Evolutionary conservation across 1,140 invertebrate genomes (phyloP).

Genomic region (Trissolcus basalis): DNA sequence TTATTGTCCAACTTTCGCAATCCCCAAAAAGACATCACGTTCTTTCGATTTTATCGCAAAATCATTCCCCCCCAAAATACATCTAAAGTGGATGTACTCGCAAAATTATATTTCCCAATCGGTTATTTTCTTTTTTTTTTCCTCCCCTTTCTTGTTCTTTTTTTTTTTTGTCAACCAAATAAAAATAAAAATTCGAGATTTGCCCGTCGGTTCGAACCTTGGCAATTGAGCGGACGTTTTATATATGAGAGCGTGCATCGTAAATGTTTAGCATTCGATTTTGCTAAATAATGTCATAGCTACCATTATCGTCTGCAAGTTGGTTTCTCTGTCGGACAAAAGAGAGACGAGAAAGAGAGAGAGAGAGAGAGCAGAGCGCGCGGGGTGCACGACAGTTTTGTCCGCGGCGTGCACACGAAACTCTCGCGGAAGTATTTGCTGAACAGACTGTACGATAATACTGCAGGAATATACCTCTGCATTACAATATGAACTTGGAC

Average conservation of each 20-base stretch:
- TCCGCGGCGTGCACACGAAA: slow-evolving; percentile 23
- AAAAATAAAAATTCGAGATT: no score
- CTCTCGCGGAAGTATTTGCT: slow-evolving; percentile 54
- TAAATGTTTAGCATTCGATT: not conserved
- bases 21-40: slow-evolving; percentile 8
- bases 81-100: no score
- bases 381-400: slow-evolving; percentile 43
- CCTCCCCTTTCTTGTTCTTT: no score
- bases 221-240: no score
- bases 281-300: slow-evolving; percentile 28
- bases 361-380: no score
- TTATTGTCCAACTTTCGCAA: slow-evolving; percentile 4
- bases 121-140: no score
- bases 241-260: no score
- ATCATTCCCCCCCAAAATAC: not conserved
- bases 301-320: slow-evolving; percentile 11
- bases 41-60: slow-evolving; percentile 16
- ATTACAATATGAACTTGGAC: slow-evolving; percentile 75
- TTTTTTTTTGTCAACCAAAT: no score
- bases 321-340: no score
- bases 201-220: no score
- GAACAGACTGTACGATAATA: slow-evolving; percentile 72
- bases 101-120: no score
- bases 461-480: slow-evolving; percentile 67
- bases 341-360: no score